A percentile compares a stretch with the other conserved stretches of the same genome.
These are phyloP conservation scores for Julus scanicus DNA, from an alignment of 2,888 invertebrate genomes.

Conservation along the genomic window DNA sequence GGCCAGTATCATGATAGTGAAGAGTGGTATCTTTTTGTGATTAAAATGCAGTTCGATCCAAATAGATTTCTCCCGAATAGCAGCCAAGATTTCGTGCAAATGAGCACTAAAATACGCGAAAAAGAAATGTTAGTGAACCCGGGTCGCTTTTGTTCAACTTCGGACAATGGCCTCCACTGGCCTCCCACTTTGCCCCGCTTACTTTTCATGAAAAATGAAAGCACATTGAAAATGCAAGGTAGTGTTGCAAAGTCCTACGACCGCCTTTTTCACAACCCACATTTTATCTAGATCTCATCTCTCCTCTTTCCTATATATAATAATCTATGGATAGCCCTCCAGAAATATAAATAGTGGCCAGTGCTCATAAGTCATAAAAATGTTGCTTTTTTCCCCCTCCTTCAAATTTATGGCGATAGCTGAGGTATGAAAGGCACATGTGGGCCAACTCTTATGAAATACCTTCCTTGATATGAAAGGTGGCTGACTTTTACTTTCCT, in stretches of 20 bases:
- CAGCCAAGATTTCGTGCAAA: slow-evolving; percentile 40
- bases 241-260: not conserved
- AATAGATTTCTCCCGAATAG: not conserved
- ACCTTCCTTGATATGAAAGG: slow-evolving; percentile 35
- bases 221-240: slow-evolving; percentile 28
- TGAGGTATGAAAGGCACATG: slow-evolving; percentile 42
- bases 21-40: not conserved
- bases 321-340: slow-evolving; percentile 2
- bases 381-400: not conserved
- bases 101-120: slow-evolving; percentile 4
- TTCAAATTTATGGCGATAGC: not conserved
- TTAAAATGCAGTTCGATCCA: slow-evolving; percentile 4
- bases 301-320: slow-evolving; percentile 4
- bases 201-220: slow-evolving; percentile 27
- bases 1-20: slow-evolving; percentile 30
- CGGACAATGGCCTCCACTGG: slow-evolving; percentile 43
- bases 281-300: slow-evolving; percentile 44
- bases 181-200: slow-evolving; percentile 24
- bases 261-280: slow-evolving; percentile 14
- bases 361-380: slow-evolving; percentile 13
- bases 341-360: slow-evolving; percentile 45
- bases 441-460: slow-evolving; percentile 28
- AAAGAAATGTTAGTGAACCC: slow-evolving; percentile 44
- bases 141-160: slow-evolving; percentile 40
- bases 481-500: slow-evolving; percentile 43